Percentiles rank a stretch among this genome's conserved stretches.
Evolutionary conservation across 53 echinoderm and acorn worm species (phyloP).

Genomic region (Antedon mediterranea): DNA sequence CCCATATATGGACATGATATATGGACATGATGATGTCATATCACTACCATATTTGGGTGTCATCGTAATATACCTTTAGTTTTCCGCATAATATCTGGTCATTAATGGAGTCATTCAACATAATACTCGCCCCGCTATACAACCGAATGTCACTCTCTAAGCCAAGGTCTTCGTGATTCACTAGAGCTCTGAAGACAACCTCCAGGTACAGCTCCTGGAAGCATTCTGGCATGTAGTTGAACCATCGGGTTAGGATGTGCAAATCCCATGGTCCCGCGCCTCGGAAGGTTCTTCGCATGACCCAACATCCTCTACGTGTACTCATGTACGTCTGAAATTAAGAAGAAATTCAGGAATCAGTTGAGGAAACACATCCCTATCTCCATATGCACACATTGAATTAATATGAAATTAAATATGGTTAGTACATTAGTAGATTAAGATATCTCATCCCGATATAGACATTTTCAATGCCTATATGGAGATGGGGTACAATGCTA

Average conservation of each 20-base stretch:
- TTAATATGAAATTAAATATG: too few relatives aligned
- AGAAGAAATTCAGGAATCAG: neutral
- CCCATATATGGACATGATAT: too few relatives aligned
- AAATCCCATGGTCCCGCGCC: constrained; percentile 44
- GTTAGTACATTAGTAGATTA: too few relatives aligned
- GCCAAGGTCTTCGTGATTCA: constrained; percentile 60
- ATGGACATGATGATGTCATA: too few relatives aligned
- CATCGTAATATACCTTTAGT: constrained; percentile 12
- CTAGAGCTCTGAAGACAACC: constrained; percentile 18
- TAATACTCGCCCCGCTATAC: constrained; percentile 35
- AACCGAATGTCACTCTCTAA: constrained; percentile 38
- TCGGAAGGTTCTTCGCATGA: constrained; percentile 38
- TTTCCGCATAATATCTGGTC: constrained; percentile 61
- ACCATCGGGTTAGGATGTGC: constrained; percentile 36
- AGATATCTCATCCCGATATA: too few relatives aligned
- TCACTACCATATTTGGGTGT: too few relatives aligned
- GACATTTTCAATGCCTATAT: too few relatives aligned
- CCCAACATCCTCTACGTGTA: constrained; percentile 69
- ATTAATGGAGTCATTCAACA: constrained; percentile 71
- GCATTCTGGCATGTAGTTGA: constrained; percentile 33
- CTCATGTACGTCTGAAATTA: constrained; percentile 51
- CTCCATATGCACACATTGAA: too few relatives aligned
- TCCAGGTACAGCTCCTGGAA: constrained; percentile 18
- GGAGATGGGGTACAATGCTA: too few relatives aligned
- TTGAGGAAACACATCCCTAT: too few relatives aligned